Base-by-base conservation (phyloP, 2,113 vertebrate species). In the Hyaena hyaena region DNA sequence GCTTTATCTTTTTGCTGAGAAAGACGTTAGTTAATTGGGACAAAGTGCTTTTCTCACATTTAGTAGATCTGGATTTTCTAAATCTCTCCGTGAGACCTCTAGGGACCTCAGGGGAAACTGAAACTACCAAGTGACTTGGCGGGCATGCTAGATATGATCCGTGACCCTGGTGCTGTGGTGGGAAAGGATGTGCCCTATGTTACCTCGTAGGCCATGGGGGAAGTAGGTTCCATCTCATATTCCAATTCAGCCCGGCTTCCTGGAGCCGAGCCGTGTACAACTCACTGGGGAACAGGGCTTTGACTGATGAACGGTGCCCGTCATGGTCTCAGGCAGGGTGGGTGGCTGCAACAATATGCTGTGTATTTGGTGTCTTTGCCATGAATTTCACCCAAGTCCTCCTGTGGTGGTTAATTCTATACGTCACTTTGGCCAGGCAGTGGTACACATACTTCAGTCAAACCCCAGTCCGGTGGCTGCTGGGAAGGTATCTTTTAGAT, bases 1-100 rank as follows among this genome's bases (percentile, higher is more conserved):
- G 45, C 12, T 28, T 89, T 45, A 43, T 91, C 45, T 66, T 91
- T 33, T 73, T 77, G 26, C 2, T 23, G 53, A 81, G 66, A 97
- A 94, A 90, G 79, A 48, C 63, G 5, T 93, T 74, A 24, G 5
- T 94, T 74, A 24, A 94, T 7, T 88, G 26, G 87, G 11, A 31
- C 43, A 80, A 88, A 74, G 16, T 23, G 15, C 23, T 68, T 94
- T 89, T 53, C 86, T 50, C 88, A 3, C 0, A 91, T 97, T 97
- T 85, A 81, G 28, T 95, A 85, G 94, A 50, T 96, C 16, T 74
- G 35, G 16, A 43, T 69, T 92, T 92, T 66, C 26, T 81, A 69
- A 92, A 84, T 45, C 48, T 90, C 35, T 74, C 35, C 17, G 6
- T 39, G 24, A 55, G 69, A 55, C 26, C 1, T 66, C 2, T 80